Conservation (phyloP, 2,113 vertebrate species). For the Oreotrochilus melanogaster region DNA sequence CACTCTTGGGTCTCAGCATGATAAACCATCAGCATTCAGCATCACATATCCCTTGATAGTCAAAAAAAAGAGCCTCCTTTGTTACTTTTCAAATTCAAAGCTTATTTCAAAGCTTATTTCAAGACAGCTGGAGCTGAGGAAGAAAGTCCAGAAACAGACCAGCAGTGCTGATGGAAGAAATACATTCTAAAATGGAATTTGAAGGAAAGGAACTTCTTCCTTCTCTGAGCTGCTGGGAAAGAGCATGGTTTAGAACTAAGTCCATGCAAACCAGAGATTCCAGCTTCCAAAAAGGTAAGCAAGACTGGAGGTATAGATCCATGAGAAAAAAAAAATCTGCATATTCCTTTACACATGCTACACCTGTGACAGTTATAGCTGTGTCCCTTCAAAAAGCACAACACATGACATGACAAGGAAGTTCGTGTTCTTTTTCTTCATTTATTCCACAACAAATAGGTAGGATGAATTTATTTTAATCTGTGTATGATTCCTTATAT, state of each 20-base stretch:
- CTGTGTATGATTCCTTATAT: background rate
- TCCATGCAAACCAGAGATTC: background rate
- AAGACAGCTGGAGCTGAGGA: background rate
- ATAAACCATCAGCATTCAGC: background rate
- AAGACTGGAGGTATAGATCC: background rate
- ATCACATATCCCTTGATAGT: background rate
- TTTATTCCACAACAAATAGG: background rate
- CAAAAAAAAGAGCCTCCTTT: background rate
- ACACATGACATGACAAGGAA: background rate
- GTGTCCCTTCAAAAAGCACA: background rate
- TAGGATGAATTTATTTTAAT: background rate
- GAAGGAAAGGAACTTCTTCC: background rate
- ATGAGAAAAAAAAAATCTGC: background rate
- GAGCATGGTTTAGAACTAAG: background rate
- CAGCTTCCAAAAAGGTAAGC: background rate
- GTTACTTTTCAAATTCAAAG: background rate
- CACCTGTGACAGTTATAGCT: background rate
- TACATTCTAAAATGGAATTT: background rate
- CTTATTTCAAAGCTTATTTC: constrained; percentile 17
- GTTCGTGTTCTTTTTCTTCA: background rate
- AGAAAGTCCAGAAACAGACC: background rate
- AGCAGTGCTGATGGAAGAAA: background rate
- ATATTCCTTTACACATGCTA: background rate
- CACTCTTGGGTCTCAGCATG: background rate
- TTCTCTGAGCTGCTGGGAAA: background rate